Evolutionary conservation across 2,888 invertebrate genomes (phyloP), one percentile per base, ranked within the genome.

Genomic region (Apantesis nais): DNA sequence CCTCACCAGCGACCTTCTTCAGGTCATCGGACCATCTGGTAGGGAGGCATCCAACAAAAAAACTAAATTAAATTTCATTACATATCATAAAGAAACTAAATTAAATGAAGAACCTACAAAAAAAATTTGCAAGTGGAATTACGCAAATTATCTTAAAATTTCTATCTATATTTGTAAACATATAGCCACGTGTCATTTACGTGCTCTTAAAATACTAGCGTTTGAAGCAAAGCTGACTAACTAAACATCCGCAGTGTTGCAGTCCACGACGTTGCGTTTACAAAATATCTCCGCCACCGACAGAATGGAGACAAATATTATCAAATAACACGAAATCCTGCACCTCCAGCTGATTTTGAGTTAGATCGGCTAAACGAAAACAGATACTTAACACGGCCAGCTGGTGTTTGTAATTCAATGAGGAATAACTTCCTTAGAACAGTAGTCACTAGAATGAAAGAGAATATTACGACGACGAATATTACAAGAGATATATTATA

Each of bases 281-380:
- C 67, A 67, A 62, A 67, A 61, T 67, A 67, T 34, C 67, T 44
- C 58, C 60, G 9, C 25, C 39, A 62, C 62, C 48, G 67, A 62
- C 62, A 52, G 62, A 67, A 65, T 29, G 60, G 39, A 39, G 58
- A 62, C 62, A 55, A 63, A 67, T 62, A 67, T 71, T 71, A 55
- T 63, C 41, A 31, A 67, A 71, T 63, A 62, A 66, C 41, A 62
- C 48, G 61, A 67, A 61, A 67, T 62, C 34, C 37, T 66, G 39
- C 29, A 25, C 44, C 48, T 62, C 29, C 19, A 8, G 52, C 19
- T 62, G 48, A 39, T 39, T 25, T 19, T 4, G 25, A 39, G 34
- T 34, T 39, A 19, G n/a, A 37, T 58, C 29, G 19, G 37, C 7
- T 39, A 58, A 58, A 65, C 29, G 29, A 39, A 58, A 66, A 66